These are phyloP conservation scores for Alosa sapidissima DNA, from an alignment of 2,797 vertebrate species.

Conservation along the genomic window DNA sequence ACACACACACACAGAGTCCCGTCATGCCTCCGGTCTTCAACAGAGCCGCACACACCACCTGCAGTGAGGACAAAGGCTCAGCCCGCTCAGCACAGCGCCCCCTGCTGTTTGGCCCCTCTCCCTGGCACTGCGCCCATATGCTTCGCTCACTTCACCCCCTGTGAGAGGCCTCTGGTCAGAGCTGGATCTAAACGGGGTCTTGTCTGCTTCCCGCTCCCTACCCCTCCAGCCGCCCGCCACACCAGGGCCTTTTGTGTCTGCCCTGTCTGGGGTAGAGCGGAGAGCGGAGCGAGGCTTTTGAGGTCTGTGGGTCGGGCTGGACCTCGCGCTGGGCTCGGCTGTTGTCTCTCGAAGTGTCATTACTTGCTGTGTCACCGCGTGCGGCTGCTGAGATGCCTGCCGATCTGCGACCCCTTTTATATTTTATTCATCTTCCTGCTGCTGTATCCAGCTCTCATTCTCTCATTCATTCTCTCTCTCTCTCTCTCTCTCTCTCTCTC, in stretches of 20 bases:
- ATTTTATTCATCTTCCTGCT: not conserved
- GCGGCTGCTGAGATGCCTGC: not conserved
- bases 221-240: not conserved
- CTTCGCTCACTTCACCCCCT: not conserved
- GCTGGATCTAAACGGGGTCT: not conserved
- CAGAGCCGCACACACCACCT: not conserved
- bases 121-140: not conserved
- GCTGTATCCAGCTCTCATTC: not conserved
- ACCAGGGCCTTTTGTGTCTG: constrained; percentile 9
- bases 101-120: constrained; percentile 54
- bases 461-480: not conserved
- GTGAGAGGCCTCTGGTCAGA: not conserved
- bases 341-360: constrained; percentile 29
- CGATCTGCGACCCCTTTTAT: not conserved
- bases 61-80: constrained; percentile 13
- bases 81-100: constrained; percentile 63
- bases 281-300: constrained; percentile 30
- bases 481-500: not conserved
- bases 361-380: constrained; percentile 57
- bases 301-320: constrained; percentile 13
- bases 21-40: not conserved
- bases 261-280: constrained; percentile 26
- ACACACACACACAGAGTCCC: not conserved
- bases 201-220: not conserved
- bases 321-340: not conserved